These are phyloP conservation scores for Cochlearius cochlearius DNA, from an alignment of 2,113 vertebrate species.

Conservation along the genomic window DNA sequence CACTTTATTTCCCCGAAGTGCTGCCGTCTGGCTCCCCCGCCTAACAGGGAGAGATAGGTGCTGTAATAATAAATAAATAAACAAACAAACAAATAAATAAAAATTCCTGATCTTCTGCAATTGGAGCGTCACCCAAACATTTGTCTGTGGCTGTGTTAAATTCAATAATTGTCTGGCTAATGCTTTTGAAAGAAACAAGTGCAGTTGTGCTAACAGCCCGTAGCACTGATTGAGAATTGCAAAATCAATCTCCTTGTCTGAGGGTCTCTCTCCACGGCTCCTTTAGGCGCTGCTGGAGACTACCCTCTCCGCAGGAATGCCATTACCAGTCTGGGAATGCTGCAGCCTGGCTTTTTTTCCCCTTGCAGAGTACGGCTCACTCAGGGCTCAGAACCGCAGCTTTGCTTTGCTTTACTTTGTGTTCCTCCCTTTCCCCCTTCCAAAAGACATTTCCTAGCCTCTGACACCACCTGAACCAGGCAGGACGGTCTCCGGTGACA, in stretches of 20 bases:
- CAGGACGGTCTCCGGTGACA: fast-evolving
- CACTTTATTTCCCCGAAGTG: slow-evolving; percentile 60
- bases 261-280: not conserved
- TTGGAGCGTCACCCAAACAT: not conserved
- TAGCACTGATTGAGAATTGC: slow-evolving; percentile 6
- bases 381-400: not conserved
- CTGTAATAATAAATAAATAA: slow-evolving; percentile 7
- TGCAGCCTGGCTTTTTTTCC: not conserved
- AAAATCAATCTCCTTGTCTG: slow-evolving; percentile 32
- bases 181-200: not conserved
- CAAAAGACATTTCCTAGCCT: not conserved
- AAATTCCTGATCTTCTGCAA: not conserved
- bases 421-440: not conserved
- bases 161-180: not conserved
- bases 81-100: slow-evolving; percentile 29
- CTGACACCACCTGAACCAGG: not conserved
- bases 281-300: slow-evolving; percentile 3
- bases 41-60: not conserved
- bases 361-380: not conserved
- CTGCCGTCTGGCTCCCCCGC: slow-evolving; percentile 53
- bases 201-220: not conserved
- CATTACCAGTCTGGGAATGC: slow-evolving; percentile 46
- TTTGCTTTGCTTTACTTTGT: not conserved
- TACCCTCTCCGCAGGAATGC: slow-evolving; percentile 27
- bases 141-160: not conserved